A percentile compares a stretch with the other conserved stretches of the same genome.
Evolutionary conservation across 2,888 invertebrate species (phyloP).

Genomic region (Bimastos eiseni): DNA sequence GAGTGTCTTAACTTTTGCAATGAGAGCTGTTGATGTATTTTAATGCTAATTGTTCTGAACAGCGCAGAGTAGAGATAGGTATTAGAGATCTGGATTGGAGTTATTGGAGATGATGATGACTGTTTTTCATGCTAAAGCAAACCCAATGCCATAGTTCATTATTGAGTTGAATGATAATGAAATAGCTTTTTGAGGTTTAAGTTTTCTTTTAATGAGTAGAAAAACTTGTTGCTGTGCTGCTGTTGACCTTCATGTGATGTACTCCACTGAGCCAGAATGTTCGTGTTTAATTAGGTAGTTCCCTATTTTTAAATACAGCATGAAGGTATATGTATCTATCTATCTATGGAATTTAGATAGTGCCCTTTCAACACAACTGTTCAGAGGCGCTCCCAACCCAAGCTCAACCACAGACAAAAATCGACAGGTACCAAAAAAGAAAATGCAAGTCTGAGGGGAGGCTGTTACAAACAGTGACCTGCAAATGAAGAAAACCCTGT

Average conservation of each 20-base stretch:
- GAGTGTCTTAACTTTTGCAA: not conserved
- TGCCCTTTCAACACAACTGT: too few species aligned
- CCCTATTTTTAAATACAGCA: too few species aligned
- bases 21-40: not conserved
- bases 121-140: not conserved
- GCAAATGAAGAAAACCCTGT: too few species aligned
- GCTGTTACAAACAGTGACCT: too few species aligned
- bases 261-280: not conserved
- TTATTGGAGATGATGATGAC: not conserved
- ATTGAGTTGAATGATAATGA: not conserved
- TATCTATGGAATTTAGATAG: too few species aligned
- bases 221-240: not conserved
- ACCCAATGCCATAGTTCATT: not conserved
- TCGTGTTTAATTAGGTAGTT: too few species aligned
- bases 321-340: too few species aligned
- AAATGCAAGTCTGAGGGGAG: too few species aligned
- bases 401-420: too few species aligned
- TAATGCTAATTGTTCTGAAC: not conserved
- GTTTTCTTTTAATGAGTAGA: not conserved
- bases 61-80: not conserved
- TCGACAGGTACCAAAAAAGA: too few species aligned
- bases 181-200: not conserved
- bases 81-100: not conserved
- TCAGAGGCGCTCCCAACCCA: too few species aligned
- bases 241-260: not conserved